Conservation (phyloP, 1,140 invertebrate species). For the Nilaparvata lugens region DNA sequence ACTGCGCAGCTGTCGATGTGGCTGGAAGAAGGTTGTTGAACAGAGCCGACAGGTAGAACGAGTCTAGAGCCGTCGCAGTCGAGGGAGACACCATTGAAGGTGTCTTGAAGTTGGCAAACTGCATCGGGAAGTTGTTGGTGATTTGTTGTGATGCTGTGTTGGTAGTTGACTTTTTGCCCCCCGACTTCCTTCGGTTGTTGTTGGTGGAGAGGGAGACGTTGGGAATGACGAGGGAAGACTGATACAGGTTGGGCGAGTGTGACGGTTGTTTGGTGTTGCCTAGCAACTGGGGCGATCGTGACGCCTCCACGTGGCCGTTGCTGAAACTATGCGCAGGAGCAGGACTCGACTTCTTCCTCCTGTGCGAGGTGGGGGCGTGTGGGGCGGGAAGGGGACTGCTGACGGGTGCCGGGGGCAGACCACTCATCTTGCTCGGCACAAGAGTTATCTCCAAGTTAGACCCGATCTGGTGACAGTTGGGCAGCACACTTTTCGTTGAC, state of each 20-base stretch:
- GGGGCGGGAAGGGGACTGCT: too few relatives aligned
- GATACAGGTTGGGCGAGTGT: slow-evolving; percentile 33
- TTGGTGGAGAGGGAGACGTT: slow-evolving; percentile 15
- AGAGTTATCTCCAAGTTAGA: slow-evolving; percentile 51
- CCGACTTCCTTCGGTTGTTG: slow-evolving; percentile 6
- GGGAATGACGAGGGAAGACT: slow-evolving; percentile 4
- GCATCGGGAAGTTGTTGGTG: slow-evolving; percentile 5
- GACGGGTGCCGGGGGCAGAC: slow-evolving; percentile 30
- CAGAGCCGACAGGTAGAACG: slow-evolving; percentile 34
- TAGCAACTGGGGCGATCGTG: too few relatives aligned
- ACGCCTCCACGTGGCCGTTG: too few relatives aligned
- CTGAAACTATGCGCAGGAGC: background rate
- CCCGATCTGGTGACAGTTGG: slow-evolving; percentile 34
- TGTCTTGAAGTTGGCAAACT: slow-evolving; percentile 21
- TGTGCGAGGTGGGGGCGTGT: background rate
- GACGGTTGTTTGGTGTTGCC: too few relatives aligned
- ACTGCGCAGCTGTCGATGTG: slow-evolving; percentile 9
- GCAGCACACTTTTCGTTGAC: slow-evolving; percentile 10
- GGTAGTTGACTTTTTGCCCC: too few relatives aligned
- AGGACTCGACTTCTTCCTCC: background rate
- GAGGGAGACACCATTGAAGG: too few relatives aligned
- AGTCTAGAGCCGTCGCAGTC: slow-evolving; percentile 24
- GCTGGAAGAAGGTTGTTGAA: slow-evolving; percentile 31
- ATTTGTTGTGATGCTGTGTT: slow-evolving; percentile 8
- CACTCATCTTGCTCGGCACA: slow-evolving; percentile 33